A percentile compares a stretch with the other conserved stretches of the same genome.
Evolutionary conservation across 1,140 invertebrate genomes (phyloP).

Genomic region (Saxidomus purpurata): DNA sequence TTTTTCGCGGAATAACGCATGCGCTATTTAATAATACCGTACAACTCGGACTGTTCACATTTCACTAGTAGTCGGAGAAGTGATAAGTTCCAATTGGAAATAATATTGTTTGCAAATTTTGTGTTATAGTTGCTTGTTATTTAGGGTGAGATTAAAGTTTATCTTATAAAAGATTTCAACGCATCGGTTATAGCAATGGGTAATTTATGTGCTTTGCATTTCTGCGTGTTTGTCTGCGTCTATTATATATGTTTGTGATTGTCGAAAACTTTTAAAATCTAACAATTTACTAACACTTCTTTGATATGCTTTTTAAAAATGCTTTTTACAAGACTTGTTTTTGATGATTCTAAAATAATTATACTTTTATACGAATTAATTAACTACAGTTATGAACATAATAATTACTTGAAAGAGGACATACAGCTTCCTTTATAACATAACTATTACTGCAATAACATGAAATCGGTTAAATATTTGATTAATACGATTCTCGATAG

Average conservation of each 20-base stretch:
- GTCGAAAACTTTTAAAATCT: background rate
- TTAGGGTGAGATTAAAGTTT: slow-evolving; percentile 36
- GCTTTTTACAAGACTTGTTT: background rate
- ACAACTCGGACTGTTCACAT: background rate
- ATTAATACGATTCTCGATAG: no score
- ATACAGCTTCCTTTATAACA: no score
- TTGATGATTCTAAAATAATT: no score
- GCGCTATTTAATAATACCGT: background rate
- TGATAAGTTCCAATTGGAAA: background rate
- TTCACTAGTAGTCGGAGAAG: background rate
- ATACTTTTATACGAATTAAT: no score
- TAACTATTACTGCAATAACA: no score
- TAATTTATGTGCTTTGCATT: slow-evolving; percentile 37
- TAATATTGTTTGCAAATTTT: background rate
- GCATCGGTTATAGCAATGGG: slow-evolving; percentile 3
- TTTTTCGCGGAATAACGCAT: slow-evolving; percentile 8
- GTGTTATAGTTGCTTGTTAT: background rate
- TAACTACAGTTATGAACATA: no score
- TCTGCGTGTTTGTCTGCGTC: slow-evolving; percentile 23
- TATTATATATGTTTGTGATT: background rate
- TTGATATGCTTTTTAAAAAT: background rate
- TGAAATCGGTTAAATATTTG: no score
- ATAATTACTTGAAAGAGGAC: no score
- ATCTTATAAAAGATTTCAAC: background rate
- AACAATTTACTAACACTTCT: background rate